phyloP scores from a whole-genome alignment of 2,888 invertebrate genomes.

The Amphimallon solstitiale region DNA sequence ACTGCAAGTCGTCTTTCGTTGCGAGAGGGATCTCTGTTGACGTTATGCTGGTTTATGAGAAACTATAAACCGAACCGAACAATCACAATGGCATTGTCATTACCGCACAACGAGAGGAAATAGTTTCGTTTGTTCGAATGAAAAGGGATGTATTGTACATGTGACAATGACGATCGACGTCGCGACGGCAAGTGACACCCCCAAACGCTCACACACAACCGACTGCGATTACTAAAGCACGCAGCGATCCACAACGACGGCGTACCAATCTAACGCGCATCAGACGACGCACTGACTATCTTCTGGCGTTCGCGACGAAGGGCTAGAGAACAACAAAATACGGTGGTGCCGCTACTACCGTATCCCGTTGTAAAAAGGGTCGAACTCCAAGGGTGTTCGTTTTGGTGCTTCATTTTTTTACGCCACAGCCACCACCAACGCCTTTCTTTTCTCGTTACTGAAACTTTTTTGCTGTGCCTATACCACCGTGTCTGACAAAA shows the following conservation, averaged over 20 bases:
- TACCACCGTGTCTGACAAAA: not conserved
- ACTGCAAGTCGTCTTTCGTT: slow-evolving; percentile 8
- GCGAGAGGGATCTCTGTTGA: slow-evolving; percentile 2
- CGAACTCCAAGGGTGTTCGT: not conserved
- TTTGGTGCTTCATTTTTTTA: slow-evolving; percentile 13
- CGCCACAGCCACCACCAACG: not conserved
- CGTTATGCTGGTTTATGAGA: slow-evolving; percentile 17
- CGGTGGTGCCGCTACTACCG: not conserved
- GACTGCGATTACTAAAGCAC: slow-evolving; percentile 37
- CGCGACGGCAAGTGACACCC: slow-evolving; percentile 45
- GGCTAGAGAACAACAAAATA: slow-evolving; percentile 9
- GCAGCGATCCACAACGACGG: slow-evolving; percentile 28
- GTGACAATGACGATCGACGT: slow-evolving; percentile 44
- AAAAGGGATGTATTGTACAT: slow-evolving; percentile 36
- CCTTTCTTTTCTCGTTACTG: not conserved
- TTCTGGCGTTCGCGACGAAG: slow-evolving; percentile 35
- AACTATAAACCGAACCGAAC: slow-evolving; percentile 44
- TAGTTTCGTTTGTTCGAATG: slow-evolving; percentile 38
- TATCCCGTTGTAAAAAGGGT: not conserved
- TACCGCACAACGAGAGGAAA: not conserved
- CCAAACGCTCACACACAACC: slow-evolving; percentile 35
- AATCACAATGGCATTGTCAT: slow-evolving; percentile 52
- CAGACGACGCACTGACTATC: slow-evolving; percentile 44
- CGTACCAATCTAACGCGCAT: slow-evolving; percentile 42
- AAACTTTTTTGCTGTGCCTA: not conserved